Evolutionary conservation across 2,888 invertebrate genomes (phyloP), one percentile per base, ranked within the genome.

Genomic region (Ophion ventricosus): DNA sequence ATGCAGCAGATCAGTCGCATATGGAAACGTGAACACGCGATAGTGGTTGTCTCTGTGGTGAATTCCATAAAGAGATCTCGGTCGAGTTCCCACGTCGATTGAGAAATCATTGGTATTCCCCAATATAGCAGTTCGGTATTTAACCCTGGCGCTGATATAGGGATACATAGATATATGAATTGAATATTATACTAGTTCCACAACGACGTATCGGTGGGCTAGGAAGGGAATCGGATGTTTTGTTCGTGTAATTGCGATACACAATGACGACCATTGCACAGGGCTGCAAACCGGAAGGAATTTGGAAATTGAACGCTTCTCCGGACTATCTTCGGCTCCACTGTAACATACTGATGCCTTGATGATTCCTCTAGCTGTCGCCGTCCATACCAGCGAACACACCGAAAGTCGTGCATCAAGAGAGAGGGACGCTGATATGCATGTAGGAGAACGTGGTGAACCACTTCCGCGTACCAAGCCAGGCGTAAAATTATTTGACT

Each of bases 121-220:
- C 59, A 73, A 83, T 83, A 80, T 79, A 56, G 78, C 70, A 83
- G 67, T 57, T 66, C 61, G 67, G 83, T 77, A 83, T 83, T 76
- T 66, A 61, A 80, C 66, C 40, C 56, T 64, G 23, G 14, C 43
- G 59, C 26, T 66, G 35, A 80, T 80, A 8, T 11, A 11, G 5
- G 1, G 10, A 66, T 56, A 72, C 72, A 72, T 54, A 70, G 43
- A 35, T 49, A 70, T 76, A 79, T 54, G 29, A 63, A 72, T 57
- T 3, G 43, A 14, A 54, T 29, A 26, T 61, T 61, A 72, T 72
- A 72, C 25, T 23, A 20, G 43, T 8, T 67, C 64, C 23, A 59
- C 49, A 72, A 75, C 40, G 17, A 64, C 63, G 23, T 57, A 17
- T 64, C 49, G 43, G 17, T 57, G 64, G 26, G 2, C 57, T 29